Evolutionary conservation across 2,888 invertebrate genomes (phyloP).

Genomic region (Amphipoea oculea): DNA sequence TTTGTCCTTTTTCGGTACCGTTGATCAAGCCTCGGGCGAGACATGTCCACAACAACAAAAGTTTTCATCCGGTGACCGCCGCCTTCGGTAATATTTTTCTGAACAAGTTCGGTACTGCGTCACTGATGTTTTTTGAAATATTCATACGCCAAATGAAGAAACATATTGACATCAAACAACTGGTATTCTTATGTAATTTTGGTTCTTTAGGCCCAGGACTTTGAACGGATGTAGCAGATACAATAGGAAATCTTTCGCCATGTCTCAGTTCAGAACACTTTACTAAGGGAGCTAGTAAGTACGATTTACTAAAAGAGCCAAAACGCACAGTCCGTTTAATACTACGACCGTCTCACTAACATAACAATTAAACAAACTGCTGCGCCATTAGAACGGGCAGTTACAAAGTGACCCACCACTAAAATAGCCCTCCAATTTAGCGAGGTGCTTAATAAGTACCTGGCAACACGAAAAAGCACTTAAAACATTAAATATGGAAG

Average conservation of each 20-base stretch:
- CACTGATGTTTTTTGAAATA: slow-evolving; percentile 20
- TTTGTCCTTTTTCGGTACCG: slow-evolving; percentile 26
- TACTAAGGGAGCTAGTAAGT: background rate
- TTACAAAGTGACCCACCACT: slow-evolving; percentile 61
- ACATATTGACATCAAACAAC: background rate
- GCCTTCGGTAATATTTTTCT: slow-evolving; percentile 22
- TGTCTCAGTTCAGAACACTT: background rate
- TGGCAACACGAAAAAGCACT: slow-evolving; percentile 83
- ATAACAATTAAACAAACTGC: slow-evolving; percentile 56
- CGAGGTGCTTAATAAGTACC: slow-evolving; percentile 67
- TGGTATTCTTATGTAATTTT: background rate
- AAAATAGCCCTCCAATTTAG: slow-evolving; percentile 66
- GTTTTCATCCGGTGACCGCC: slow-evolving; percentile 29
- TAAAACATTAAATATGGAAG: slow-evolving; percentile 86
- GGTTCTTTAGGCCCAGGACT: background rate
- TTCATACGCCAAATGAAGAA: slow-evolving; percentile 10
- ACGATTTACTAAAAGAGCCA: background rate
- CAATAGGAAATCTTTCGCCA: background rate
- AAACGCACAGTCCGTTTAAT: background rate
- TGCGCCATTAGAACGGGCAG: slow-evolving; percentile 40
- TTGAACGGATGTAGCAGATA: background rate
- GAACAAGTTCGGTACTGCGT: background rate
- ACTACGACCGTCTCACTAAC: slow-evolving; percentile 26
- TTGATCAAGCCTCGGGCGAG: slow-evolving; percentile 29
- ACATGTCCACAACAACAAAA: slow-evolving; percentile 50